Evolutionary conservation across 2,113 vertebrate species (phyloP).

Genomic region (Peromyscus maniculatus): DNA sequence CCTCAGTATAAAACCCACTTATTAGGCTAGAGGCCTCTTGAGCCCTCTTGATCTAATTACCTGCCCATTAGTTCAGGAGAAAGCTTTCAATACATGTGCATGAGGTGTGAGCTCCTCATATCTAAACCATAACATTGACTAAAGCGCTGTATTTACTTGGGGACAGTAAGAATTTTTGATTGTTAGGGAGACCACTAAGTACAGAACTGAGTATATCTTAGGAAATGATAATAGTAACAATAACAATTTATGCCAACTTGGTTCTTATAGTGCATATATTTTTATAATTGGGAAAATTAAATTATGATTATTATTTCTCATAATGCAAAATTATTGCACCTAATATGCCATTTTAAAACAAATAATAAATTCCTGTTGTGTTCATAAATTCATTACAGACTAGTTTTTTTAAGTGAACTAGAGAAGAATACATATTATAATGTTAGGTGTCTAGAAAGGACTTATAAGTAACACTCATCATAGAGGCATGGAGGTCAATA

Average conservation of each 20-base stretch:
- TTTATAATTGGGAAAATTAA: background rate
- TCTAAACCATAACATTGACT: background rate
- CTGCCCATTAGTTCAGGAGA: background rate
- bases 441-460: background rate
- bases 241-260: background rate
- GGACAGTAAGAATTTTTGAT: background rate
- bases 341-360: conserved; percentile 18
- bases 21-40: background rate
- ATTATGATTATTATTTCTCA: conserved; percentile 9
- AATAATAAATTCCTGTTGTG: background rate
- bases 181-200: background rate
- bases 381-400: conserved; percentile 11
- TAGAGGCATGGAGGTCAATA: background rate
- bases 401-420: background rate
- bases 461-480: background rate
- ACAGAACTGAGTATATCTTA: background rate
- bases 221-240: background rate
- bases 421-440: background rate
- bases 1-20: background rate
- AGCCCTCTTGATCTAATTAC: background rate
- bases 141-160: background rate
- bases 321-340: background rate
- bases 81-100: background rate
- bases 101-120: background rate
- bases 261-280: background rate